phyloP scores from a whole-genome alignment of 2,113 vertebrate genomes.

The Phrynosoma blainvillii region DNA sequence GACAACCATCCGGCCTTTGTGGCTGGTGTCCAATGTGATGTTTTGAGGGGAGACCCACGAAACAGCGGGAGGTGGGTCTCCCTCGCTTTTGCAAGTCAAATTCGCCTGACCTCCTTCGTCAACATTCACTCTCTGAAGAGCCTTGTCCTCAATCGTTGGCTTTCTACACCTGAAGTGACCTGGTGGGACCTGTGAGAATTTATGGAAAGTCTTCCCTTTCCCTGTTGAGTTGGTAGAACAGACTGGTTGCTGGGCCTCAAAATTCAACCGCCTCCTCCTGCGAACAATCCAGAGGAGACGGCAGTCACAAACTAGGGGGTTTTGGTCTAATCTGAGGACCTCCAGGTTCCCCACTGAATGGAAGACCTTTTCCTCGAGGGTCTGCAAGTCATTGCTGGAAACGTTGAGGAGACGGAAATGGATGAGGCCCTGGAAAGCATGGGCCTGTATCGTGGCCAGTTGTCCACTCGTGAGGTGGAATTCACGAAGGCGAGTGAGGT shows the following conservation, averaged over 20 bases:
- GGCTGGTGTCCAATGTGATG: slow-evolving; percentile 57
- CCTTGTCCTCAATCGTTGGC: slow-evolving; percentile 76
- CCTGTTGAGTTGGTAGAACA: slow-evolving; percentile 76
- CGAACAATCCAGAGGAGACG: slow-evolving; percentile 88
- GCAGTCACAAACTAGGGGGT: slow-evolving; percentile 89
- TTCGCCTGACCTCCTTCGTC: slow-evolving; percentile 80
- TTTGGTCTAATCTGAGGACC: slow-evolving; percentile 83
- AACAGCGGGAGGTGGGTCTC: slow-evolving; percentile 81
- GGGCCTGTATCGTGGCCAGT: slow-evolving; percentile 81
- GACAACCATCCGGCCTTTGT: slow-evolving; percentile 78
- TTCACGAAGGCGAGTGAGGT: slow-evolving; percentile 84
- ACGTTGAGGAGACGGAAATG: slow-evolving; percentile 85
- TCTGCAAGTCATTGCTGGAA: slow-evolving; percentile 83
- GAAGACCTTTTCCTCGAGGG: slow-evolving; percentile 85
- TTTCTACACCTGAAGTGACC: slow-evolving; percentile 83
- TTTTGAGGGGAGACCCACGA: slow-evolving; percentile 84
- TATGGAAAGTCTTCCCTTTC: slow-evolving; percentile 78
- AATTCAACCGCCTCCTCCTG: slow-evolving; percentile 78
- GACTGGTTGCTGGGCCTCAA: slow-evolving; percentile 81
- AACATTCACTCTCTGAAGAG: slow-evolving; percentile 75
- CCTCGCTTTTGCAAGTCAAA: slow-evolving; percentile 85
- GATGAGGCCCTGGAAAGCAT: slow-evolving; percentile 83
- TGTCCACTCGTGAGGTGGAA: slow-evolving; percentile 82
- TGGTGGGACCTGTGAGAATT: slow-evolving; percentile 82
- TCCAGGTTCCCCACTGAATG: slow-evolving; percentile 85